Evolutionary conservation across 2,797 vertebrate genomes (phyloP).

Genomic region (Myotis myotis): DNA sequence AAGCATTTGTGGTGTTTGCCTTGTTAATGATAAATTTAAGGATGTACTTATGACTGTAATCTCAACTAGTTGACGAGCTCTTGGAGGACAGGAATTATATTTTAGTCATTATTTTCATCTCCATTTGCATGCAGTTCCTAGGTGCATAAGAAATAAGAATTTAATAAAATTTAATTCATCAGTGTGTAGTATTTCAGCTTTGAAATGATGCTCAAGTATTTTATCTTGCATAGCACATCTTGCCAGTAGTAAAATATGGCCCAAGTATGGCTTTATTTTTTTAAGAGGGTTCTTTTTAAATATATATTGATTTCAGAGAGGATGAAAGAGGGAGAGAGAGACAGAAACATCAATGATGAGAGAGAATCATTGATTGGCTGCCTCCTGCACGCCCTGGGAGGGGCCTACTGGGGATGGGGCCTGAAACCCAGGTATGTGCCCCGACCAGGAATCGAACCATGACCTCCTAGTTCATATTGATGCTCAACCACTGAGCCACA

Average conservation of each 20-base stretch:
- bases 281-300: too few relatives aligned
- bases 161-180: not conserved
- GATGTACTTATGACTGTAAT: not conserved
- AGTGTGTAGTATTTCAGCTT: conserved; percentile 3
- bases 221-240: not conserved
- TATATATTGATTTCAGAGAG: too few relatives aligned
- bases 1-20: not conserved
- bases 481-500: too few relatives aligned
- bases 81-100: not conserved
- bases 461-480: too few relatives aligned
- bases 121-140: not conserved
- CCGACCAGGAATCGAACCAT: too few relatives aligned
- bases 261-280: not conserved
- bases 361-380: too few relatives aligned
- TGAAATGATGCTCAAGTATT: conserved; percentile 25
- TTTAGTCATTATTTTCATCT: conserved; percentile 39
- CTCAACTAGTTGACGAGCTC: not conserved
- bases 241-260: not conserved
- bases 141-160: not conserved
- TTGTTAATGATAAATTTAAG: conserved; percentile 11
- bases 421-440: too few relatives aligned
- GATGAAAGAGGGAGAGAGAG: too few relatives aligned
- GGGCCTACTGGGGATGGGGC: too few relatives aligned
- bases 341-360: too few relatives aligned
- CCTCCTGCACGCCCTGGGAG: too few relatives aligned